These are phyloP conservation scores for Macrosiphum euphorbiae DNA, from an alignment of 2,888 invertebrate species.

Conservation along the genomic window DNA sequence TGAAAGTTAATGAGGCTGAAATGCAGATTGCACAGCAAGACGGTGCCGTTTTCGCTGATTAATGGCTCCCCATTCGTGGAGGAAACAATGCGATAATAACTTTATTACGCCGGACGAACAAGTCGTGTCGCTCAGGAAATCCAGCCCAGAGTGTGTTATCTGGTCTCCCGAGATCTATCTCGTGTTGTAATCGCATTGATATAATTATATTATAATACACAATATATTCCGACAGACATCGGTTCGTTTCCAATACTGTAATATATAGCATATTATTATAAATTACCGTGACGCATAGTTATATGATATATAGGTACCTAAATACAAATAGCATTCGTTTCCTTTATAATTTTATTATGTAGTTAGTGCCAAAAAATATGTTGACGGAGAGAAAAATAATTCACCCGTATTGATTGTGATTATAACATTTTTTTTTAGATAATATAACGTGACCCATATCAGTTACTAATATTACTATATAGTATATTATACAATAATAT, in stretches of 20 bases:
- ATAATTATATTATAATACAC: constrained; percentile 6
- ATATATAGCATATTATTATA: not conserved
- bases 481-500: not conserved
- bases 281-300: not conserved
- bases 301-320: not conserved
- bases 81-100: constrained; percentile 64
- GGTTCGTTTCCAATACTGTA: constrained; percentile 32
- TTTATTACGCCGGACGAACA: constrained; percentile 60
- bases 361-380: not conserved
- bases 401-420: not conserved
- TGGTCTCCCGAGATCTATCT: constrained; percentile 30
- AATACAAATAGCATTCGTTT: not conserved
- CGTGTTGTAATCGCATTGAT: constrained; percentile 31
- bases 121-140: constrained; percentile 58
- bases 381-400: not conserved
- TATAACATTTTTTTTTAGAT: not conserved
- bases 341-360: not conserved
- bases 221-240: constrained; percentile 10
- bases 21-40: constrained; percentile 65
- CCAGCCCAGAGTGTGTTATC: constrained; percentile 44
- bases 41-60: constrained; percentile 64
- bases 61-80: constrained; percentile 44
- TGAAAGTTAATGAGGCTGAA: constrained; percentile 65
- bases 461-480: not conserved
- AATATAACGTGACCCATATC: not conserved